A percentile compares a stretch with the other conserved stretches of the same genome.
Conservation (phyloP, 2,113 vertebrate genomes). For the Callithrix jacchus region DNA sequence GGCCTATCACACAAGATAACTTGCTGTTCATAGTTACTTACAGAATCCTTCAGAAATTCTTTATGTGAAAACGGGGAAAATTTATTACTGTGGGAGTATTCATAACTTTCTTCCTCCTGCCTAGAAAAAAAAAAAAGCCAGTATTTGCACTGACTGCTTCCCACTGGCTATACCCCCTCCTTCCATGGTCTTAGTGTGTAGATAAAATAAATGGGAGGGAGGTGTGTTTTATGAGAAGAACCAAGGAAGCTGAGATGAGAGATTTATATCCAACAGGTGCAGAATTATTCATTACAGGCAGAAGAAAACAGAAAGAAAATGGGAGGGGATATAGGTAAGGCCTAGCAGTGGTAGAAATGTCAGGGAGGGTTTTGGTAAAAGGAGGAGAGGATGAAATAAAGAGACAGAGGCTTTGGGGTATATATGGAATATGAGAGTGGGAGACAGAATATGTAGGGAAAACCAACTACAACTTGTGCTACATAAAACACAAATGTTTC, state of each 20-base stretch:
- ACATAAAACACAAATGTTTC: not conserved
- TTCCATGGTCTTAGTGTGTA: not conserved
- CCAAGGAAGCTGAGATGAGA: not conserved
- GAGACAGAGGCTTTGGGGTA: not conserved
- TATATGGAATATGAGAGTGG: not conserved
- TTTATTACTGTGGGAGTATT: not conserved
- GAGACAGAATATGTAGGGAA: not conserved
- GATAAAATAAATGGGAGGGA: not conserved
- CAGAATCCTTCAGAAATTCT: conserved; percentile 18
- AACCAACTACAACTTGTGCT: not conserved
- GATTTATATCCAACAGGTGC: not conserved
- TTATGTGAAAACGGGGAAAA: not conserved
- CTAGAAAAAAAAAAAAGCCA: not conserved
- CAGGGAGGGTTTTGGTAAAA: not conserved
- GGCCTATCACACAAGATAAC: not conserved
- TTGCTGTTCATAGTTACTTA: not conserved
- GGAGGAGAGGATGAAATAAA: not conserved
- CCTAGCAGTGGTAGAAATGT: not conserved
- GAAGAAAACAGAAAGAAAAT: not conserved
- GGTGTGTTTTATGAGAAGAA: not conserved
- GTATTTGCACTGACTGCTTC: not conserved
- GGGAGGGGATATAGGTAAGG: not conserved
- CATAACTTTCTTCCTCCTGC: not conserved
- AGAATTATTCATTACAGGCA: not conserved
- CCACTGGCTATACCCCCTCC: not conserved